Evolutionary conservation across 2,888 invertebrate genomes (phyloP).

Genomic region (Cerceris rybyensis): DNA sequence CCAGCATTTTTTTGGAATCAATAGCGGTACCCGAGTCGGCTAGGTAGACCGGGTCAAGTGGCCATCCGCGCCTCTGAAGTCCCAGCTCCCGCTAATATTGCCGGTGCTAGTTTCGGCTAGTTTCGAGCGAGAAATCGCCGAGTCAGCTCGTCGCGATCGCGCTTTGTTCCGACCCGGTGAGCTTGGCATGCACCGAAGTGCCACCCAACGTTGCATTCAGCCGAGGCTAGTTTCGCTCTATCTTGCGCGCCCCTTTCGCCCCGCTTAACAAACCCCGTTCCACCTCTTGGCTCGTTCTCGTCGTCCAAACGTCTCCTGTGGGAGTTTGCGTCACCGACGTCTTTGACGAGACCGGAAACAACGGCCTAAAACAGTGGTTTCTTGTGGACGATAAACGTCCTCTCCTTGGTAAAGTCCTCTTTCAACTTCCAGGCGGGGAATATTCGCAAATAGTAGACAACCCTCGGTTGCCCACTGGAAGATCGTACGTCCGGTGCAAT

Average conservation of each 20-base stretch:
- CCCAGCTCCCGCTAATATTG: conserved; percentile 69
- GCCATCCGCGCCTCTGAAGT: conserved; percentile 64
- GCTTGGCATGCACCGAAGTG: conserved; percentile 44
- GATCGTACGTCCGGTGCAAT: background rate
- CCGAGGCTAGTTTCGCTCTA: conserved; percentile 36
- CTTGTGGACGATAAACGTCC: no score
- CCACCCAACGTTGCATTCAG: conserved; percentile 51
- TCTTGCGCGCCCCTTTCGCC: conserved; percentile 36
- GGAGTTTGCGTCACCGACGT: no score
- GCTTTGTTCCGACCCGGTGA: conserved; percentile 67
- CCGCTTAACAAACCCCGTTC: conserved; percentile 30
- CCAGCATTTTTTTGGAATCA: conserved; percentile 68
- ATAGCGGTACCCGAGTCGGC: conserved; percentile 67
- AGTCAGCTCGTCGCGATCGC: conserved; percentile 75
- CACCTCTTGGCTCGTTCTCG: conserved; percentile 25
- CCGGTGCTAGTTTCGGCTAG: conserved; percentile 67
- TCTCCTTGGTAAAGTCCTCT: no score
- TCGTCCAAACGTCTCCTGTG: background rate
- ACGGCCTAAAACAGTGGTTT: no score
- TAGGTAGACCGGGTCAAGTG: conserved; percentile 73
- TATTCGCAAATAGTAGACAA: no score
- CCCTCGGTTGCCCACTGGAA: background rate
- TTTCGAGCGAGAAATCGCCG: conserved; percentile 69
- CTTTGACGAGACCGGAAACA: no score
- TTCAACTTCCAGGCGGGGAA: no score